A percentile compares a stretch with the other conserved stretches of the same genome.
These are phyloP conservation scores for Hypanus sabinus DNA, from an alignment of 2,113 vertebrate species.

Conservation along the genomic window DNA sequence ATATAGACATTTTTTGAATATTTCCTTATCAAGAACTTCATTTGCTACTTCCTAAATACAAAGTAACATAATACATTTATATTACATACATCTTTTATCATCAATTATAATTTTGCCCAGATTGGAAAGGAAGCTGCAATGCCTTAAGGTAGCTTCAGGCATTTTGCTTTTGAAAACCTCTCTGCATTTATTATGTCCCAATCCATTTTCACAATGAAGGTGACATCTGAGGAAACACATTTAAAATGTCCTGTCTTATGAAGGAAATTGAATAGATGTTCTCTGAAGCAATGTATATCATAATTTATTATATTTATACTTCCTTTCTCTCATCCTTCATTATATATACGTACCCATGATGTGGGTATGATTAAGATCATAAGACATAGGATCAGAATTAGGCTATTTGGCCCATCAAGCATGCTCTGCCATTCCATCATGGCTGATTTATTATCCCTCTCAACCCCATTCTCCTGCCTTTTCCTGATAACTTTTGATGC, in stretches of 20 bases:
- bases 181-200: not conserved
- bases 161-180: slow-evolving; percentile 16
- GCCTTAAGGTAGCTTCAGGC: slow-evolving; percentile 16
- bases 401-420: too few relatives aligned
- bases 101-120: slow-evolving; percentile 17
- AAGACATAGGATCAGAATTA: too few relatives aligned
- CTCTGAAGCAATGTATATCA: not conserved
- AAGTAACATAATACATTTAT: not conserved
- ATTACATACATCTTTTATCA: slow-evolving; percentile 3
- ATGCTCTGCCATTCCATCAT: too few relatives aligned
- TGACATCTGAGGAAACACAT: not conserved
- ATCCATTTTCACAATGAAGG: not conserved
- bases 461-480: too few relatives aligned
- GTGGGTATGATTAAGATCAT: too few relatives aligned
- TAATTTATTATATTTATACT: slow-evolving; percentile 3
- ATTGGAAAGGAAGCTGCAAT: not conserved
- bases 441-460: too few relatives aligned
- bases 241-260: not conserved
- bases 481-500: too few relatives aligned
- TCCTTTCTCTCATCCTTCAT: not conserved
- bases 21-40: not conserved
- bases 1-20: not conserved
- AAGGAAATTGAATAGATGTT: slow-evolving; percentile 4
- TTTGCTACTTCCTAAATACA: not conserved
- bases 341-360: not conserved